A percentile compares a stretch with the other conserved stretches of the same genome.
These are phyloP conservation scores for Rhabditoides inermis DNA, from an alignment of 2,888 invertebrate genomes.

Conservation along the genomic window DNA sequence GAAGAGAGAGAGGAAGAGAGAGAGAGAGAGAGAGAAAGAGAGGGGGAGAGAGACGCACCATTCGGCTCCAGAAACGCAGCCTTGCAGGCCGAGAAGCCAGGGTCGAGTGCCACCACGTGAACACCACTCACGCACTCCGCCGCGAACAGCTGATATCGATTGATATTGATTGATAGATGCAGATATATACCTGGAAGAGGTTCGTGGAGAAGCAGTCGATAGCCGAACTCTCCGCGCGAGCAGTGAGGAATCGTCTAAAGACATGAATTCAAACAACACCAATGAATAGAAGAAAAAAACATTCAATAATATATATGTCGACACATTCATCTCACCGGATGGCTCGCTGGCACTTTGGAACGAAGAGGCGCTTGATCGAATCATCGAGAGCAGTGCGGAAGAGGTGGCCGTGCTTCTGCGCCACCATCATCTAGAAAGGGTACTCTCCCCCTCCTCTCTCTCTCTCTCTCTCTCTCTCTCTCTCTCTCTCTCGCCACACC, in stretches of 20 bases:
- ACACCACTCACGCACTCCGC: constrained; percentile 69
- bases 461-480: too few relatives aligned
- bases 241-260: constrained; percentile 68
- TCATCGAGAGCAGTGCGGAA: constrained; percentile 10
- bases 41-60: constrained; percentile 3
- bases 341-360: constrained; percentile 52
- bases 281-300: not conserved
- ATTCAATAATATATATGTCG: not conserved
- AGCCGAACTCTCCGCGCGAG: constrained; percentile 71
- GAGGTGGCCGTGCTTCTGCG: constrained; percentile 43
- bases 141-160: constrained; percentile 72
- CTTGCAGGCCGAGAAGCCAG: constrained; percentile 83
- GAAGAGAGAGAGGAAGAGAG: not conserved
- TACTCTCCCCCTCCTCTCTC: too few relatives aligned
- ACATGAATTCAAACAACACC: constrained; percentile 58
- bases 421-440: too few relatives aligned
- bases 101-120: constrained; percentile 76
- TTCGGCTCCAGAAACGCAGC: constrained; percentile 64
- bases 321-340: constrained; percentile 42
- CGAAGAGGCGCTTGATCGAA: constrained; percentile 28
- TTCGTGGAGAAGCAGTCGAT: constrained; percentile 77
- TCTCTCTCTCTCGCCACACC: too few relatives aligned
- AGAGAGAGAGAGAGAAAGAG: too few relatives aligned
- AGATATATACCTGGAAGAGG: too few relatives aligned
- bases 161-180: too few relatives aligned